Base-by-base conservation (phyloP, 2,113 vertebrate species). In the Bolborhynchus lineola region DNA sequence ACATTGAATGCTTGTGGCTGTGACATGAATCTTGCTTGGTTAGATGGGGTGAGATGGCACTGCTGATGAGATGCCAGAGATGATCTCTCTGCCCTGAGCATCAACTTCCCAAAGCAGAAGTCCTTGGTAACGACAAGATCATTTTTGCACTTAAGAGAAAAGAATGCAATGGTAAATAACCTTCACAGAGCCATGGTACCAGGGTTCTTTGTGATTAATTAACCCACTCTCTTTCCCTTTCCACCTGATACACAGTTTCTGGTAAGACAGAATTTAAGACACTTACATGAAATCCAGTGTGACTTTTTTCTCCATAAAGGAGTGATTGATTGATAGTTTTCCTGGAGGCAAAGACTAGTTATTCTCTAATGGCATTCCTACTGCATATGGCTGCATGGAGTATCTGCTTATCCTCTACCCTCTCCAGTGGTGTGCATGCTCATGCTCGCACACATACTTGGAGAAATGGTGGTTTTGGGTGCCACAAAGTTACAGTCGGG, bases 211-310 rank as follows among this genome's bases (percentile, higher is more conserved):
- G 5, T 67, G 55, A 81, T 71, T 44, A 68, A 76, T 84, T 41
- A 57, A 53, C 19, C 13, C 24, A 6, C 15, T 49, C 11, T 31
- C 29, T 71, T 63, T 59, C 28, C 31, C 33, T 72, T 21, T 84
- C 82, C 35, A 67, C 33, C 68, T 9, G 6, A 52, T n/a, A 42
- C 86, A 85, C 29, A 33, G 29, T 90, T 95, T 93, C 50, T 83
- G 82, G 68, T 74, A 88, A 31, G 55, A 63, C 2, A 70, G 67
- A 90, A 88, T 24, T 88, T 67, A 83, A 95, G 91, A 70, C 91
- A 91, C 50, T 31, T 42, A 88, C 83, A 92, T 80, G 41, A 92
- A 86, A 94, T 86, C 71, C 95, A 86, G 88, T 12, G 88, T 78
- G 69, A 92, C n/a, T 67, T 79, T 47, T 41, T 25, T 6, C 31